These are phyloP conservation scores for Magallana nippona DNA, from an alignment of 2,888 invertebrate genomes.

Conservation along the genomic window DNA sequence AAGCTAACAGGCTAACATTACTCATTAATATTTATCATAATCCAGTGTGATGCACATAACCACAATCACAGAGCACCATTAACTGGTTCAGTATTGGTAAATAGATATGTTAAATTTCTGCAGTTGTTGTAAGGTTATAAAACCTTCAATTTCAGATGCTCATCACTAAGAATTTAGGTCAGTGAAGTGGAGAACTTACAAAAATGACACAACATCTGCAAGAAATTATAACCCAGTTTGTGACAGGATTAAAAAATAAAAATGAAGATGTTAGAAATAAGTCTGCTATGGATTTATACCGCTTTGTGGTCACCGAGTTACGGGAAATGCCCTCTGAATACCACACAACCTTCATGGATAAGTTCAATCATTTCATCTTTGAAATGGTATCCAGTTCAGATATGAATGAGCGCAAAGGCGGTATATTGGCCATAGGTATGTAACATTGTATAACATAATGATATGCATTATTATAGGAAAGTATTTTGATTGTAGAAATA, in stretches of 20 bases:
- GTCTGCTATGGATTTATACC: constrained; percentile 92
- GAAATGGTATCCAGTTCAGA: constrained; percentile 97
- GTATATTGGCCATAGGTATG: constrained; percentile 90
- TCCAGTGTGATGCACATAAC: too few species aligned
- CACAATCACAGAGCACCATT: too few species aligned
- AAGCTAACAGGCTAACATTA: too few species aligned
- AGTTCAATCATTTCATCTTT: constrained; percentile 96
- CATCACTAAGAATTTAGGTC: not conserved
- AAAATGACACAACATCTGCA: constrained; percentile 30
- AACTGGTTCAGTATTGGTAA: too few species aligned
- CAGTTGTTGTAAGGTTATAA: too few species aligned
- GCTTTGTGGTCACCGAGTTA: constrained; percentile 88
- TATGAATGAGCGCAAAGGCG: constrained; percentile 96
- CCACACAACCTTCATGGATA: constrained; percentile 93
- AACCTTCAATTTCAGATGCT: not conserved
- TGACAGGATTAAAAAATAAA: constrained; percentile 92
- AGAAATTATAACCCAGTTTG: constrained; percentile 81
- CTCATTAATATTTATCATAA: too few species aligned
- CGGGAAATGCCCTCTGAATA: constrained; percentile 88
- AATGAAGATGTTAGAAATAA: constrained; percentile 91
- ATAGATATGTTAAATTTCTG: too few species aligned
- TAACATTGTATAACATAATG: not conserved
- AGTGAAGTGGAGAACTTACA: not conserved
- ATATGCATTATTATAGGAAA: not conserved
- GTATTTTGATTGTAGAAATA: not conserved